Base-by-base conservation (phyloP, 2,797 vertebrate genomes). In the Smutsia gigantea region DNA sequence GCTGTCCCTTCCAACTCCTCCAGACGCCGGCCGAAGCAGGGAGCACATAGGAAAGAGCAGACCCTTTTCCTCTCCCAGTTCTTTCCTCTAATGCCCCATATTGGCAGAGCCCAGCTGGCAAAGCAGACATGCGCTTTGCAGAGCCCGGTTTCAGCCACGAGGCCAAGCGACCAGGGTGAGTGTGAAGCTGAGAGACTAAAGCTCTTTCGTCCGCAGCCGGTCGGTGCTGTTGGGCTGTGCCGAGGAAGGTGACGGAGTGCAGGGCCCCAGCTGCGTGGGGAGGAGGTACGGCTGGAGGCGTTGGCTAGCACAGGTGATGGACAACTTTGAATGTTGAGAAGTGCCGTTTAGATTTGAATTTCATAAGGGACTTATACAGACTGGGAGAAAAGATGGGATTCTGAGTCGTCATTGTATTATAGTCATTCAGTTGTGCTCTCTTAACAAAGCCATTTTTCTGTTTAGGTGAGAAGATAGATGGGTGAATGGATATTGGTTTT, bases 381-480 rank as follows among this genome's bases (percentile, higher is more conserved):
- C 23, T 11, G 29, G 34, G 46, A 34, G 51, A 74, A 57, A 78
- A 82, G 90, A 42, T 77, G 55, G 39, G 51, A 74, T 85, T 92
- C 89, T 61, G 53, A 92, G 42, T 79, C 57, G 11, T 46, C 34
- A 61, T 27, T 13, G 0, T 46, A 37, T 79, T 84, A 42, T 34
- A 59, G 7, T 64, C 15, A 71, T 51, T 94, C 25, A 42, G 27
- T 64, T 78, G 42, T 71, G 7, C 87, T 84, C 49, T 83, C 69
- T 87, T 59, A 31, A 78, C 10, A 92, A 88, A 96, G 49, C 27
- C 31, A 25, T 88, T 94, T 90, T 94, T 75, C 63, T 27, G 53
- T 90, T 55, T 88, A 64, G n/a, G 23, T 87, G 55, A 83, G 31
- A 46, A 94, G n/a, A 34, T 79, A n/a, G n/a, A n/a, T n/a, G 37